A percentile compares a stretch with the other conserved stretches of the same genome.
Evolutionary conservation across 2,888 invertebrate genomes (phyloP).

Genomic region (Dimorphilus gyrociliatus): DNA sequence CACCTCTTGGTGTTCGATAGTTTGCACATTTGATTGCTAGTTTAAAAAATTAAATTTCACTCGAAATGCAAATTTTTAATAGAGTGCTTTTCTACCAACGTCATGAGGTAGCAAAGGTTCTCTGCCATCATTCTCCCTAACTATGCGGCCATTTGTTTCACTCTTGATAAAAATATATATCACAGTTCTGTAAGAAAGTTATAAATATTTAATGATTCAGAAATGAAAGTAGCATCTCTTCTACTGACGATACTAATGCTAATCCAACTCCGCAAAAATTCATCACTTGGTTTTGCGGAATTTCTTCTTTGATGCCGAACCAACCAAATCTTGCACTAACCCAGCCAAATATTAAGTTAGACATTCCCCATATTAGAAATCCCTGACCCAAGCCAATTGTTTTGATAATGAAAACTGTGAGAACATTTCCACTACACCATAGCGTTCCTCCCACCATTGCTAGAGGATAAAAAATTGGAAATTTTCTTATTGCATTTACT

Average conservation of each 20-base stretch:
- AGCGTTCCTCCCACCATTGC: slow-evolving; percentile 40
- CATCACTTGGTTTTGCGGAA: slow-evolving; percentile 17
- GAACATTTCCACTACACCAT: slow-evolving; percentile 40
- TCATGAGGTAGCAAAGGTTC: too few species aligned
- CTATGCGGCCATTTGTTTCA: slow-evolving; percentile 12
- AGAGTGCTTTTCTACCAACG: too few species aligned
- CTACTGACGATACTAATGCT: slow-evolving; percentile 24
- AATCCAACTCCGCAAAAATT: slow-evolving; percentile 30
- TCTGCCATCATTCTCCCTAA: too few species aligned
- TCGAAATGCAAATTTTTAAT: too few species aligned
- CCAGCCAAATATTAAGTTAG: slow-evolving; percentile 40
- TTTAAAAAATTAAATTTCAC: too few species aligned
- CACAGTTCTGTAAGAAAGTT: slow-evolving; percentile 17
- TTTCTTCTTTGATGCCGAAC: slow-evolving; percentile 25
- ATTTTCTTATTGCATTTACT: slow-evolving; percentile 25
- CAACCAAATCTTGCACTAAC: slow-evolving; percentile 36
- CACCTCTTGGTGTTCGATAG: too few species aligned
- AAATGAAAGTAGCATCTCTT: too few species aligned
- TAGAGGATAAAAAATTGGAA: slow-evolving; percentile 38
- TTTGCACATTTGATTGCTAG: too few species aligned
- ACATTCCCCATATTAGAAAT: slow-evolving; percentile 40
- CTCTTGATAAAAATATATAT: slow-evolving; percentile 26
- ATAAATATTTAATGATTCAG: too few species aligned
- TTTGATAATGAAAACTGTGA: slow-evolving; percentile 40
- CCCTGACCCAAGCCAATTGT: slow-evolving; percentile 40